Base-by-base conservation (phyloP, 2,888 invertebrate species). In the Cephus sareptanus region DNA sequence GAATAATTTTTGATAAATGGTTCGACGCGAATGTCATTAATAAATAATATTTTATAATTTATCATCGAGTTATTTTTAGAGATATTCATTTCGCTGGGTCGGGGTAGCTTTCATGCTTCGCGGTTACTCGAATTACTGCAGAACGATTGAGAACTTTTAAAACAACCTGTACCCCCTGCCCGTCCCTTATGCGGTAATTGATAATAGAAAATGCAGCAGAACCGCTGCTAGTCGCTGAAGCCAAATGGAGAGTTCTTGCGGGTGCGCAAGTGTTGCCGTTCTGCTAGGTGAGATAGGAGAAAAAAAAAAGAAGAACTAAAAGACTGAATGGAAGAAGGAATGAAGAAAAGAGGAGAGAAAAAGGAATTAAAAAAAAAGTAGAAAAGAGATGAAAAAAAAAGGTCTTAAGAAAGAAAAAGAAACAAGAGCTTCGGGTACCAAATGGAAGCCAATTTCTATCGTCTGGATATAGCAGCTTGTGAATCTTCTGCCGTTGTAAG, bases 131-230 rank as follows among this genome's bases (percentile, higher is more conserved):
- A 56, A 56, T 56, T 56, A 56, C 23, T 56, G 56, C 6, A 6
- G 56, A 56, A 56, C 56, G 56, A 56, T 56, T 56, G 56, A 23
- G 79, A 84, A 81, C 79, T 81, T 79, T 79, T 79, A 82, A 81
- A 79, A 80, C 77, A 34, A 79, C 77, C 80, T 82, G 82, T 83
- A 84, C 74, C 76, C 2, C 56, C 23, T 9, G 9, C 15, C 23
- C 13, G 13, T 15, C 56, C 69, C 80, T 76, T 76, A 76, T 75
- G 79, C 81, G 83, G 82, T 86, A 83, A 86, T 86, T 85, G 82
- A 82, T 85, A 85, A 84, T 86, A 82, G 82, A 84, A 85, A 85
- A 84, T 84, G 82, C 80, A 82, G 79, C 80, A 34, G 56, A 56
- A 56, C 56, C 56, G 56, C 23, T 56, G 23, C 56, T 23, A 56